Evolutionary conservation across 1,140 invertebrate genomes (phyloP), one percentile per base, ranked within the genome.

Genomic region (Zaprionus gabonicus): DNA sequence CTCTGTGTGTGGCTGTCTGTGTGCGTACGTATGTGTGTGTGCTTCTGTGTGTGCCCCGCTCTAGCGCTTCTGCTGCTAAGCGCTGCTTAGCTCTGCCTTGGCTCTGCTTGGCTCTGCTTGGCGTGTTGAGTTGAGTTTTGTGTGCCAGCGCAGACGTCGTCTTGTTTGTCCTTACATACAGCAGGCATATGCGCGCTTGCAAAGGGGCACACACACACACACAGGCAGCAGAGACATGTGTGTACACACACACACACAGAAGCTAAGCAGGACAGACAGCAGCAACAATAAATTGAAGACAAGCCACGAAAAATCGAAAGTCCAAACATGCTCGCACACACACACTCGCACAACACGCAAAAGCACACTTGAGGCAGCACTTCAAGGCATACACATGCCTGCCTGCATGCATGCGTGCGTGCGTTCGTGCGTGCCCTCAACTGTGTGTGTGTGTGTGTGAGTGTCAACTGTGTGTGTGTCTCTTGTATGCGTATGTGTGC

Each of bases 61-160:
- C n/a, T 58, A 56, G 38, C 25, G 15, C 15, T 38, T 20, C 31
- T 31, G 3, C 15, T 41, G 46, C 23, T 53, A 13, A 49, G 46
- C 20, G 46, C 20, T 25, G 46, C 46, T 36, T 25, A 49, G 41
- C 58, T 44, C 17, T 60, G 67, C 31, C 6, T 38, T 49, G 17
- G 20, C 51, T 64, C 20, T 60, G 67, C 6, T 38, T 49, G 17
- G 20, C 51, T 64, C 20, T 60, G 67, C 58, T 12, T 51, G 70
- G 34, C 57, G n/a, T 41, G 71, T 69, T 68, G 72, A 76, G 71
- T 82, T 82, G 74, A 68, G 75, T 81, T 87, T 87, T 71, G 81
- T 88, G 84, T 88, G 83, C 56, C 76, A 80, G 78, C 84, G 78
- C 80, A 82, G 80, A 80, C 76, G 64, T 84, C 67, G 82, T 66